Base-by-base conservation (phyloP, 2,113 vertebrate genomes). In the Pogonocichla stellata region DNA sequence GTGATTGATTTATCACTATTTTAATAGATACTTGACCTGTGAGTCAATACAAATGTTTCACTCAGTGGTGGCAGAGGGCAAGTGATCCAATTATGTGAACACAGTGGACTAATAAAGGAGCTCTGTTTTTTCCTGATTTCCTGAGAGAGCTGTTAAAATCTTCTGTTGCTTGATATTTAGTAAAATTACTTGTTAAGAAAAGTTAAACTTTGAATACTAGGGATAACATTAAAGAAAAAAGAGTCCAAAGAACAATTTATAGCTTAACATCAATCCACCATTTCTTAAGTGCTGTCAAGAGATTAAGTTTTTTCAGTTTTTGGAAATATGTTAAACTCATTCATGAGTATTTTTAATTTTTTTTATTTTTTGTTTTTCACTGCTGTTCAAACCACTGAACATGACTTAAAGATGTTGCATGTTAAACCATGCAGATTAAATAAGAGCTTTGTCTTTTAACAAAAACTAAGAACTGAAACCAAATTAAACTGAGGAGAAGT, bases 1-100 rank as follows among this genome's bases (percentile, higher is more conserved):
- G 26, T 1, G 11, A 97, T 86, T 96, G 93, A 96, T 97, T 97
- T 97, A 96, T 97, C 80, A 85, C 77, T 91, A 84, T 97, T 97
- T 97, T 96, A 97, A 93, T 94, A 96, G 87, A 96, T 96, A 92
- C 81, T 97, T 97, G 96, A 95, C 96, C 96, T 93, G 75, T 94
- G 95, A 98, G 97, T 97, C 96, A 97, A 98, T 97, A 97, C 69
- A 96, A 95, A 96, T 93, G 74, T 93, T 97, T 95, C 93, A 85
- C 56, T 96, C 92, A 90, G 73, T 82, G 58, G 50, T 86, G 56
- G 57, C 57, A 96, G 60, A 80, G 90, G 88, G 87, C 86, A 96
- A 97, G 86, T 97, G 91, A 93, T 92, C 84, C 92, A 93, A 67
- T 93, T 95, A 94, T 94, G 81, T 95, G 92, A 95, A 78, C 33